Conservation (phyloP, 2,797 vertebrate species). For the Etheostoma nigrum region DNA sequence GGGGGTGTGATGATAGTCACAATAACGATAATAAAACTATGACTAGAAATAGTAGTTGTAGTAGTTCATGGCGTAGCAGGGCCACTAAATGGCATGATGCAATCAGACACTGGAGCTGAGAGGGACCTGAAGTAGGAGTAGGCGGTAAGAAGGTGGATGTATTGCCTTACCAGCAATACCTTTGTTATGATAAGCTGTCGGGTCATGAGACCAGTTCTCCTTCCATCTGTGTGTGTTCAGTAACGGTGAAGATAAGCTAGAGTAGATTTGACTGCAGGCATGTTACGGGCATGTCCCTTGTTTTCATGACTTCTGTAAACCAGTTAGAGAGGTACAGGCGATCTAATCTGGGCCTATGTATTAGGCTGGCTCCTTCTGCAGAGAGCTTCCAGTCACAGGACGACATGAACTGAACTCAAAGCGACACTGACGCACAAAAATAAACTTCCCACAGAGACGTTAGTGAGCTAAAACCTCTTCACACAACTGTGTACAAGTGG, state of each 20-base stretch:
- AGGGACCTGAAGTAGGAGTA: neutral
- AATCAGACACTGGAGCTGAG: neutral
- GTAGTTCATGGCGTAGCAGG: too few species aligned
- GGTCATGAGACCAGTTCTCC: constrained; percentile 28
- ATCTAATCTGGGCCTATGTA: constrained; percentile 6
- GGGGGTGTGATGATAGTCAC: too few species aligned
- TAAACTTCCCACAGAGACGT: neutral
- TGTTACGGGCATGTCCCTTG: constrained; percentile 1
- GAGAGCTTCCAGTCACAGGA: constrained; percentile 25
- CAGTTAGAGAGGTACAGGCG: neutral
- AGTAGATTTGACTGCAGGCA: neutral
- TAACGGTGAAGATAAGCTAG: constrained; percentile 21
- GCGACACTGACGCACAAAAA: neutral
- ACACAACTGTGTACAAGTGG: neutral
- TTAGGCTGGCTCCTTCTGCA: constrained; percentile 17
- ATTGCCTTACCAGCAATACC: neutral
- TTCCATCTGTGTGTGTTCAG: constrained; percentile 34
- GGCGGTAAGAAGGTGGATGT: neutral
- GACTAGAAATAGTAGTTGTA: too few species aligned
- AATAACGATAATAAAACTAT: too few species aligned
- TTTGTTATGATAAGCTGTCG: constrained; percentile 7
- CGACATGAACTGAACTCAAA: neutral
- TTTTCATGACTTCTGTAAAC: constrained; percentile 9
- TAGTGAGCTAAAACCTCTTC: neutral
- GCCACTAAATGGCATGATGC: neutral